Percentiles rank a stretch among this genome's conserved stretches.
Conservation (phyloP, 2,888 invertebrate species). For the Heliconius sara region DNA sequence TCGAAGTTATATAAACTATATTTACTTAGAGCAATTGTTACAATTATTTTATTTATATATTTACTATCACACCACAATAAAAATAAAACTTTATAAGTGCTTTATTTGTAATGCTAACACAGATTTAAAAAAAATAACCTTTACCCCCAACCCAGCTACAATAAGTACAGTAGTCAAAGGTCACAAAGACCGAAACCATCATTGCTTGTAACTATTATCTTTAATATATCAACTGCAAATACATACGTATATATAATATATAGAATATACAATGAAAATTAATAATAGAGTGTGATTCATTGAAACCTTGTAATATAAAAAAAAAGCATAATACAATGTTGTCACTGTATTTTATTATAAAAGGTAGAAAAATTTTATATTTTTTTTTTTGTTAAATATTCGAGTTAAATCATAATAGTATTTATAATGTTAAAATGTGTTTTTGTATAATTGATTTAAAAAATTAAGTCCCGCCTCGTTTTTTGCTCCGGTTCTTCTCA, state of each 20-base stretch:
- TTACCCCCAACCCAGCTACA: no score
- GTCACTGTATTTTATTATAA: not conserved
- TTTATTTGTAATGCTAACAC: no score
- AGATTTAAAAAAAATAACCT: no score
- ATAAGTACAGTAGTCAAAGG: no score
- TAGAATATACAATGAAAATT: not conserved
- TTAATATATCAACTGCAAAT: not conserved
- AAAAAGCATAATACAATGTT: not conserved
- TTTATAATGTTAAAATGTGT: no score
- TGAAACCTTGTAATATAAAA: not conserved
- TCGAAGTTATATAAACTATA: not conserved
- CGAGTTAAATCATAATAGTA: no score
- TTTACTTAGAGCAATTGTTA: not conserved
- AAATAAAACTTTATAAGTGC: no score
- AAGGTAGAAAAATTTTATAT: not conserved
- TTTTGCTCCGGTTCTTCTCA: no score
- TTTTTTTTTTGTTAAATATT: no score
- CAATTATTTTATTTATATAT: not conserved
- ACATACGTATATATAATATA: not conserved
- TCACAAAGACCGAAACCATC: not conserved
- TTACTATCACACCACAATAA: no score
- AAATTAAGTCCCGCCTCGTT: no score
- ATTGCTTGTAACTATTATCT: not conserved
- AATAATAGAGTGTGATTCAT: conserved; percentile 18
- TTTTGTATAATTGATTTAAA: no score